Evolutionary conservation across 2,797 vertebrate species (phyloP), one percentile per base, ranked within the genome.

Genomic region (Melanotaenia parkinsoni): DNA sequence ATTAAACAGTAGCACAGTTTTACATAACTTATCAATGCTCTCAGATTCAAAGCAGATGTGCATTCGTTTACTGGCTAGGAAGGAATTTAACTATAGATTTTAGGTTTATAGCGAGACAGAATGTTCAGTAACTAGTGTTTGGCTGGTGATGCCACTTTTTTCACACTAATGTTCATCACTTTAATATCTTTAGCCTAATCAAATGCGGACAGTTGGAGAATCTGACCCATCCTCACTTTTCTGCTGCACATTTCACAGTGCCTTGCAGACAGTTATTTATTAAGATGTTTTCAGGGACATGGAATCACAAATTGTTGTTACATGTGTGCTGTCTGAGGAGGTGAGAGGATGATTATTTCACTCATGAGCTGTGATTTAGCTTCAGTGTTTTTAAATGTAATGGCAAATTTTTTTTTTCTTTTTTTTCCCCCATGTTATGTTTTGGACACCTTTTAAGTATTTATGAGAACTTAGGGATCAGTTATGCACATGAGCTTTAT

Each of bases 201-300:
- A 73, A 57, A 63, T 50, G 32, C 35, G 66, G 35, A 75, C 47
- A 26, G 63, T 70, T 60, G 32, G 65, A 50, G 75, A 18, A 63
- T 33, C 71, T 70, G 58, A 79, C 68, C 38, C 57, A 20, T 77
- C 66, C 51, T 58, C 54, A 70, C 62, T 1, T 16, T 22, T 38
- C 11, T 14, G 82, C 89, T 91, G 86, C 85, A 91, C 81, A 89
- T 88, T 87, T 92, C 80, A 88, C 81, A 93, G 93, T 94, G 93
- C 92, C 94, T 94, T 94, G 89, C 79, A 86, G 82, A 91, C 83
- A 64, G 83, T 73, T 90, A 94, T 93, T 94, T 93, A 94, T 94
- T 93, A 76, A 83, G 76, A 84, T 20, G 70, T 88, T 89, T 94
- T 94, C 92, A 93, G 92, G 93, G 92, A 94, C 79, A 85, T 83